These are phyloP conservation scores for Dicerorhinus sumatrensis DNA, from an alignment of 2,113 vertebrate genomes.

Conservation along the genomic window DNA sequence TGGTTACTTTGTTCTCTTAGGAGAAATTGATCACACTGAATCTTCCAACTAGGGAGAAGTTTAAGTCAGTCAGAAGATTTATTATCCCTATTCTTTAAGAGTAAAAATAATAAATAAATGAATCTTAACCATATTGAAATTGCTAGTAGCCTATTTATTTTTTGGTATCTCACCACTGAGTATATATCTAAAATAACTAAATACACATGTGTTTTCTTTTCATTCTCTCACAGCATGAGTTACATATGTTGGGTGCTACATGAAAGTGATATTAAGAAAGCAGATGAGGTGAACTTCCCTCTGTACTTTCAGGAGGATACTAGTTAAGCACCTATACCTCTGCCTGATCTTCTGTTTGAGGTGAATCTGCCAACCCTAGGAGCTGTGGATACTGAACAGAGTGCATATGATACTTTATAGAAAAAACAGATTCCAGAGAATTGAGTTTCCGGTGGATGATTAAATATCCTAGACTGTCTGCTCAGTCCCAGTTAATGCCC, in stretches of 20 bases:
- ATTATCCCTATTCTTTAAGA: slow-evolving; percentile 60
- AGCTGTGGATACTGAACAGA: background rate
- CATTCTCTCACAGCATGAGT: background rate
- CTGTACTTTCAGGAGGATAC: background rate
- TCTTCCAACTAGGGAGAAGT: slow-evolving; percentile 7
- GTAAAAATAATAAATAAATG: slow-evolving; percentile 55
- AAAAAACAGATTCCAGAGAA: background rate
- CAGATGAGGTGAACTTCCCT: background rate
- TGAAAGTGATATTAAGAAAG: background rate
- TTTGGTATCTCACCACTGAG: slow-evolving; percentile 17
- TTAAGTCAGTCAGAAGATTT: slow-evolving; percentile 58
- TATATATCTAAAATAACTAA: background rate
- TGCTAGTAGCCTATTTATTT: background rate
- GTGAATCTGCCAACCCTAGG: background rate
- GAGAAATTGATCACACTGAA: slow-evolving; percentile 75
- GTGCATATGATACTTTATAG: background rate
- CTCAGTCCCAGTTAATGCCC: background rate
- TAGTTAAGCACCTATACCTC: background rate
- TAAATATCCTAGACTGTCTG: background rate
- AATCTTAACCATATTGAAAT: slow-evolving; percentile 74
- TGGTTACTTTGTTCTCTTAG: slow-evolving; percentile 74
- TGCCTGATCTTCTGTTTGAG: background rate
- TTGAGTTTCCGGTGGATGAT: background rate
- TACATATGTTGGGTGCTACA: background rate
- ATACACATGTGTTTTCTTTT: background rate